Evolutionary conservation across 2,888 invertebrate species (phyloP).

Genomic region (Drosophila pegasa): DNA sequence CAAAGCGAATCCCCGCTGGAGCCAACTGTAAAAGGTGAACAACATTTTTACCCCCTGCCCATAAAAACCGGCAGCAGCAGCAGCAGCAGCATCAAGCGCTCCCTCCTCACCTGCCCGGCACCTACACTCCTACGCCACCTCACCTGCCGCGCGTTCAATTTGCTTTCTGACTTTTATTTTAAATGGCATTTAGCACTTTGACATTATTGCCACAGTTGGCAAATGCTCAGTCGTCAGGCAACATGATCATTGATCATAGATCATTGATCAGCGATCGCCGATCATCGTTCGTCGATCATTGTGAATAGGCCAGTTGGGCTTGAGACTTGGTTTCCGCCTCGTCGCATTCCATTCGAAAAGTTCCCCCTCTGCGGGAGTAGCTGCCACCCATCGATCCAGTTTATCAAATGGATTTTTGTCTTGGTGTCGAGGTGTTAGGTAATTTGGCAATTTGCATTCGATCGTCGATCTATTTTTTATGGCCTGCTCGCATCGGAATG

Average conservation of each 20-base stretch:
- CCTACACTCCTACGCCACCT: not conserved
- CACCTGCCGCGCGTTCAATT: slow-evolving; percentile 19
- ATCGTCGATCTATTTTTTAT: slow-evolving; percentile 58
- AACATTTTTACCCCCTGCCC: slow-evolving; percentile 49
- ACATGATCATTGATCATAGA: slow-evolving; percentile 26
- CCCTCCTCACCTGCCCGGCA: slow-evolving; percentile 16
- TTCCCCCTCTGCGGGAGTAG: too few species aligned
- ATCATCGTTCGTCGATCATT: slow-evolving; percentile 5
- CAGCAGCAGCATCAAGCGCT: not conserved
- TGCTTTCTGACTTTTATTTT: slow-evolving; percentile 21
- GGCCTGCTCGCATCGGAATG: slow-evolving; percentile 29
- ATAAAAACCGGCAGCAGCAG: not conserved
- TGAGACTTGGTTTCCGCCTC: slow-evolving; percentile 3
- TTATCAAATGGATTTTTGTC: slow-evolving; percentile 36
- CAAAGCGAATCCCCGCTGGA: slow-evolving; percentile 27
- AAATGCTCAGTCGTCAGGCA: slow-evolving; percentile 10
- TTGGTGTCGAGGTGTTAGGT: slow-evolving; percentile 20
- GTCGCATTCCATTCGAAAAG: slow-evolving; percentile 16
- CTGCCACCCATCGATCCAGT: slow-evolving; percentile 7
- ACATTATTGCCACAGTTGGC: slow-evolving; percentile 63
- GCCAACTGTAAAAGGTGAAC: slow-evolving; percentile 70
- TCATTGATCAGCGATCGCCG: slow-evolving; percentile 1
- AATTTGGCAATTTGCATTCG: slow-evolving; percentile 50
- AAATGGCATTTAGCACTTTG: slow-evolving; percentile 74
- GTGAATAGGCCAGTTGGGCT: slow-evolving; percentile 9